Conservation (phyloP, 2,113 vertebrate species). For the Emydura subglobosa region DNA sequence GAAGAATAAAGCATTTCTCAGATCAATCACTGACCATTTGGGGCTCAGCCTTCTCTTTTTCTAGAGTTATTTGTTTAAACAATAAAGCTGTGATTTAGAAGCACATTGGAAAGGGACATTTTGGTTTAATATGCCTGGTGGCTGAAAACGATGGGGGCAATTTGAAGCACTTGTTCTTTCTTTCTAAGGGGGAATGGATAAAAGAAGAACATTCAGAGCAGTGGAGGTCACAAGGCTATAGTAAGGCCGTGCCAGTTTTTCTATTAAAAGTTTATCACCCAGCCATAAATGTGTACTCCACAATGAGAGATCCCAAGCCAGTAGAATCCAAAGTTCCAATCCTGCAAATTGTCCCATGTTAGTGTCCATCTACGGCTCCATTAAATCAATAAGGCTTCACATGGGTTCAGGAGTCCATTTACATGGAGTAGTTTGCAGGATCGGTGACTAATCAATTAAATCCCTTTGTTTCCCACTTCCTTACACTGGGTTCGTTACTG, state of each 20-base stretch:
- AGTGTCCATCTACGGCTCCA: not conserved
- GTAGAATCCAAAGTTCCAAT: not conserved
- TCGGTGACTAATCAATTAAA: not conserved
- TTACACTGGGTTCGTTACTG: not conserved
- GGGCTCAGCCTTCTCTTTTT: not conserved
- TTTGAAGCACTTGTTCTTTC: not conserved
- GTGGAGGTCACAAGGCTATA: not conserved
- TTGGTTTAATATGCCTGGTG: not conserved
- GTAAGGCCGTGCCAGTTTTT: not conserved
- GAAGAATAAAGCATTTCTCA: not conserved
- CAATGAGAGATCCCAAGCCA: not conserved
- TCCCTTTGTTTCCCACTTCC: not conserved
- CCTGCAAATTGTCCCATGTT: not conserved
- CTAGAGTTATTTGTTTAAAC: not conserved
- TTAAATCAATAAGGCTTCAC: not conserved
- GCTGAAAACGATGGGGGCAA: rapidly evolving
- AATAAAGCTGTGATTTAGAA: not conserved
- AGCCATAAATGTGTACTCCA: not conserved
- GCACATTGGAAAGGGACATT: not conserved
- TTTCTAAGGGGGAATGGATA: not conserved
- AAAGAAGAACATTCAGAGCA: not conserved
- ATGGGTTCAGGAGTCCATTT: not conserved
- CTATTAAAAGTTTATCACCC: not conserved
- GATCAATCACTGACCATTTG: not conserved
- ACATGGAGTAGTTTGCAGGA: not conserved